Evolutionary conservation across 2,797 vertebrate genomes (phyloP).

Genomic region (Sebastes oblongus): DNA sequence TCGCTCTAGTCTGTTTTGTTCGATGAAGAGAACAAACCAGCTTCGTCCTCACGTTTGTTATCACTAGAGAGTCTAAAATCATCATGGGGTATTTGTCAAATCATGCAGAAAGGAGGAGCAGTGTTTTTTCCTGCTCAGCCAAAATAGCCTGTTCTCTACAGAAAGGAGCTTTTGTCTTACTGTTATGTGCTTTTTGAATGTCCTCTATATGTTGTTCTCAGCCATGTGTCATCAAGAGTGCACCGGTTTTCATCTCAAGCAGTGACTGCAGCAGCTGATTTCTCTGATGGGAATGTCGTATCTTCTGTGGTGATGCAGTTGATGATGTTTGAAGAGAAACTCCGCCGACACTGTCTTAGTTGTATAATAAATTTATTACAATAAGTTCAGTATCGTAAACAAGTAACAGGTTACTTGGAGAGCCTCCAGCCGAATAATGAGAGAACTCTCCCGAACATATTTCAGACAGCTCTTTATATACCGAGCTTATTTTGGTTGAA

Average conservation of each 20-base stretch:
- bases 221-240: neutral
- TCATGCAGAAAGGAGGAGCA: neutral
- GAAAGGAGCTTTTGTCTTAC: neutral
- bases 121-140: neutral
- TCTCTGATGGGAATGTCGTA: slow-evolving; percentile 17
- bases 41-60: neutral
- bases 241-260: neutral
- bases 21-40: neutral
- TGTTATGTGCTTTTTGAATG: neutral
- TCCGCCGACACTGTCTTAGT: too few relatives aligned
- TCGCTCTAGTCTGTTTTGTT: neutral
- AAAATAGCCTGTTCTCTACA: neutral
- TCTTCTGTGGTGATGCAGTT: too few relatives aligned
- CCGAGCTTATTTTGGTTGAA: too few relatives aligned
- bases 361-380: too few relatives aligned
- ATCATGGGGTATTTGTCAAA: neutral
- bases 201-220: neutral
- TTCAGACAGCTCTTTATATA: too few relatives aligned
- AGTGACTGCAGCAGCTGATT: slow-evolving; percentile 9
- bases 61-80: neutral
- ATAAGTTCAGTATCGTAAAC: too few relatives aligned
- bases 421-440: too few relatives aligned
- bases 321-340: too few relatives aligned
- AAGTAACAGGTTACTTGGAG: too few relatives aligned
- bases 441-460: too few relatives aligned